Evolutionary conservation across 2,888 invertebrate species (phyloP).

Genomic region (Hypercompe scribonia): DNA sequence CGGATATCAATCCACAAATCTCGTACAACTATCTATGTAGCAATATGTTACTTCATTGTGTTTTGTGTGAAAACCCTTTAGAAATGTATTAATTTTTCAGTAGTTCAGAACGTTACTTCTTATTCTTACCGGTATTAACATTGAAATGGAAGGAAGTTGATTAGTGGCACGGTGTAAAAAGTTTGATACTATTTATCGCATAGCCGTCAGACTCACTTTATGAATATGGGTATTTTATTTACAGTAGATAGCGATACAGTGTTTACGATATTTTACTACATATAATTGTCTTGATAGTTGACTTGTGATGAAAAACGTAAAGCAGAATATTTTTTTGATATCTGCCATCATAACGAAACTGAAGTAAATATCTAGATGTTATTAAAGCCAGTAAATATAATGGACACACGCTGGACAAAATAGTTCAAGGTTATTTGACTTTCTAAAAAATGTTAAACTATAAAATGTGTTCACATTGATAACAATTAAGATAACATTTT

Average conservation of each 20-base stretch:
- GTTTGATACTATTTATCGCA: conserved; percentile 53
- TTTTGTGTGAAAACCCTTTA: not conserved
- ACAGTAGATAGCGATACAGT: conserved; percentile 65
- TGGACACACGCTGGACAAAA: conserved; percentile 57
- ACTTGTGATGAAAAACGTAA: conserved; percentile 36
- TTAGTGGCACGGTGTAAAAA: not conserved
- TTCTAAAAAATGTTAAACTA: conserved; percentile 24
- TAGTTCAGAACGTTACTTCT: not conserved
- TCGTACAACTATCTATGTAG: not conserved
- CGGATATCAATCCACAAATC: conserved; percentile 61
- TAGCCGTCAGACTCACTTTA: conserved; percentile 62
- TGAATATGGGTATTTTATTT: conserved; percentile 58
- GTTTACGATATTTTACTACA: conserved; percentile 67
- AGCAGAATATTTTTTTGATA: conserved; percentile 34
- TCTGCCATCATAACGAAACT: conserved; percentile 39
- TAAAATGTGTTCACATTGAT: not conserved
- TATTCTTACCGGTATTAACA: not conserved
- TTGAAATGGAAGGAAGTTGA: not conserved
- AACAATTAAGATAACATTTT: conserved; percentile 9
- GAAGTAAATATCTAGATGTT: conserved; percentile 35
- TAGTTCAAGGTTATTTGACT: conserved; percentile 54
- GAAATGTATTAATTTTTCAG: not conserved
- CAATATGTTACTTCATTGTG: not conserved
- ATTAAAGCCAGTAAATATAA: conserved; percentile 60
- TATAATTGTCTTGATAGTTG: conserved; percentile 37